Evolutionary conservation across 2,888 invertebrate genomes (phyloP).

Genomic region (Amblyjoppa proteus): DNA sequence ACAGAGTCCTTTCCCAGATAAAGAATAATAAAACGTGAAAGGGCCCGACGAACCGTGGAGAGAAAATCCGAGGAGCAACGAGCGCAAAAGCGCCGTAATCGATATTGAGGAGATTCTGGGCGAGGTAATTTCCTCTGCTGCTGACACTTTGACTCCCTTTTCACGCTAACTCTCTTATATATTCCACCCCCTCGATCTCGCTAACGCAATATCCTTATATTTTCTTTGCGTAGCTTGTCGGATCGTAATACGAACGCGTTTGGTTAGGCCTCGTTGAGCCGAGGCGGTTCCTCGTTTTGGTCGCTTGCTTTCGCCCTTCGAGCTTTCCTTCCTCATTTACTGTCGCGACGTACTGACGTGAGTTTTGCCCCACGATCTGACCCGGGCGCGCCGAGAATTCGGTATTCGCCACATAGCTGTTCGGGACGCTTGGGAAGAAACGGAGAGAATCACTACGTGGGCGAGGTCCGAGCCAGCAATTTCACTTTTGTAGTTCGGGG

Average conservation of each 20-base stretch:
- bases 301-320: background rate
- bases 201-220: constrained; percentile 30
- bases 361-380: constrained; percentile 29
- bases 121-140: constrained; percentile 29
- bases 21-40: constrained; percentile 35
- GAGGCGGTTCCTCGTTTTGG: background rate
- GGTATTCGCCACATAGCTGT: background rate
- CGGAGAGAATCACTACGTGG: constrained; percentile 3
- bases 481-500: constrained; percentile 3
- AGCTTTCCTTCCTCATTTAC: background rate
- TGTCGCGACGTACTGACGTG: constrained; percentile 10
- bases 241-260: constrained; percentile 21
- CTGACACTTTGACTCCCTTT: constrained; percentile 43
- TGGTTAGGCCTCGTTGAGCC: constrained; percentile 23
- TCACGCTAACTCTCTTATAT: constrained; percentile 34
- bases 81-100: constrained; percentile 52
- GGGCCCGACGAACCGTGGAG: constrained; percentile 31
- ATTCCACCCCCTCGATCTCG: constrained; percentile 11
- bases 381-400: constrained; percentile 18
- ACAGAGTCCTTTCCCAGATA: constrained; percentile 18
- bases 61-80: constrained; percentile 43
- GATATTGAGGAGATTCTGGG: constrained; percentile 49
- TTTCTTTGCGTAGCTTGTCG: constrained; percentile 10
- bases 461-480: constrained; percentile 24
- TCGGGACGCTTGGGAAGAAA: background rate